phyloP scores from a whole-genome alignment of 2,888 invertebrate species.

The Scaptomyza parva region DNA sequence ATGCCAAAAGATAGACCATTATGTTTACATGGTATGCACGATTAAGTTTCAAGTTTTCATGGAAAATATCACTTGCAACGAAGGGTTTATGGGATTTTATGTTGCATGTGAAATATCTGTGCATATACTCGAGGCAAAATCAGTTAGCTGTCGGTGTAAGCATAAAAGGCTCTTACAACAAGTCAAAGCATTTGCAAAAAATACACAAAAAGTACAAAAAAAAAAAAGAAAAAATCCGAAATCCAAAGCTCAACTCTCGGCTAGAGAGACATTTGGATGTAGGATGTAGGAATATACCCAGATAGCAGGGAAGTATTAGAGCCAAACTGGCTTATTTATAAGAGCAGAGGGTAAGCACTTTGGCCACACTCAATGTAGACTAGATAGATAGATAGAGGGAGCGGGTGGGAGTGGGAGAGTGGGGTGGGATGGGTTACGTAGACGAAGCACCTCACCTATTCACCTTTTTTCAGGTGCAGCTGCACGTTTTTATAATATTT shows the following conservation, averaged over 20 bases:
- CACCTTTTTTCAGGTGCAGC: slow-evolving; percentile 62
- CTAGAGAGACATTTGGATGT: slow-evolving; percentile 31
- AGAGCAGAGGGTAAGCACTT: slow-evolving; percentile 66
- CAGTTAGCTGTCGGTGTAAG: slow-evolving; percentile 60
- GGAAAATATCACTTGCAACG: slow-evolving; percentile 20
- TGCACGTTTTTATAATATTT: slow-evolving; percentile 78
- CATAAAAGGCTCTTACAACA: slow-evolving; percentile 58
- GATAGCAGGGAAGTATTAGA: slow-evolving; percentile 31
- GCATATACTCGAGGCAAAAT: slow-evolving; percentile 33
- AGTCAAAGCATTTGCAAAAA: slow-evolving; percentile 50
- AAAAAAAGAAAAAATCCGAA: neutral
- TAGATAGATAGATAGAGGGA: neutral
- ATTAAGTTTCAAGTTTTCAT: slow-evolving; percentile 24
- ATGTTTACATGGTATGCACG: slow-evolving; percentile 6
- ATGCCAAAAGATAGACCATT: slow-evolving; percentile 7
- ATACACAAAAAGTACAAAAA: slow-evolving; percentile 9
- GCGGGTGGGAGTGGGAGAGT: too few species aligned
- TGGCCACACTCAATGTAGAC: slow-evolving; percentile 52
- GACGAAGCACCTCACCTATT: slow-evolving; percentile 56
- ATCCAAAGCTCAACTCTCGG: slow-evolving; percentile 34
- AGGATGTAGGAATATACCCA: slow-evolving; percentile 25
- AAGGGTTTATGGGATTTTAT: slow-evolving; percentile 52
- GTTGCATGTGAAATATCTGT: slow-evolving; percentile 30
- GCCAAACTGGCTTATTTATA: slow-evolving; percentile 73
- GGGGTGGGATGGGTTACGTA: too few species aligned